Base-by-base conservation (phyloP, 2,113 vertebrate genomes). In the Hystrix brachyura region DNA sequence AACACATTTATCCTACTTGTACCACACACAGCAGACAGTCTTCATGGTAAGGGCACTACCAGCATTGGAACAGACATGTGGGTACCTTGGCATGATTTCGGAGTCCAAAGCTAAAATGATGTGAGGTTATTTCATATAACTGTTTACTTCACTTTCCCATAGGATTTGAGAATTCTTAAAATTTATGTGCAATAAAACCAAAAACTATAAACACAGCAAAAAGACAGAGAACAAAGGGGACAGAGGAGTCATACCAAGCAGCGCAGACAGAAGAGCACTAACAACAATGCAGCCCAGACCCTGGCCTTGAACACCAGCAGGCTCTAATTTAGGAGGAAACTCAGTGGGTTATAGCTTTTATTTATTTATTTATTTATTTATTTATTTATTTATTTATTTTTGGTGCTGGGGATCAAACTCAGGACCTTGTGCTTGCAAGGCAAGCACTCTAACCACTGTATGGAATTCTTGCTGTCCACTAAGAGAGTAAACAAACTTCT, bases 1-100 rank as follows among this genome's bases (percentile, higher is more conserved):
- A n/a, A 51, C 8, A 48, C 18, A 3, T 12, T 51, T 27, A 55
- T 5, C 38, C 80, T n/a, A 0, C 1, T 0, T 3, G 38, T 17
- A 32, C 3, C 7, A 34, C 5, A 51, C 55, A 46, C 1, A 60
- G 29, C 29, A 21, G 11, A 29, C 12, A 29, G 29, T 53, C 69
- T n/a, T 19, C 4, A 9, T 2, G 10, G 51, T 3, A 57, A 55
- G 80, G 55, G 46, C 65, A 21, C 25, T 5, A 17, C 0, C 0
- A 21, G 38, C 23, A 4, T 1, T 38, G 21, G 12, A 18, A 69
- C 15, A 81, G 87, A 59, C 13, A 8, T 1, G 27, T 25, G 27
- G 10, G 18, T 18, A 32, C 7, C 53, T 57, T 90, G 23, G 12
- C 21, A 12, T 90, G 46, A 71, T 62, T 60, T n/a, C 5, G 15